phyloP scores from a whole-genome alignment of 2,888 invertebrate species.

The Cephus nigrinus region DNA sequence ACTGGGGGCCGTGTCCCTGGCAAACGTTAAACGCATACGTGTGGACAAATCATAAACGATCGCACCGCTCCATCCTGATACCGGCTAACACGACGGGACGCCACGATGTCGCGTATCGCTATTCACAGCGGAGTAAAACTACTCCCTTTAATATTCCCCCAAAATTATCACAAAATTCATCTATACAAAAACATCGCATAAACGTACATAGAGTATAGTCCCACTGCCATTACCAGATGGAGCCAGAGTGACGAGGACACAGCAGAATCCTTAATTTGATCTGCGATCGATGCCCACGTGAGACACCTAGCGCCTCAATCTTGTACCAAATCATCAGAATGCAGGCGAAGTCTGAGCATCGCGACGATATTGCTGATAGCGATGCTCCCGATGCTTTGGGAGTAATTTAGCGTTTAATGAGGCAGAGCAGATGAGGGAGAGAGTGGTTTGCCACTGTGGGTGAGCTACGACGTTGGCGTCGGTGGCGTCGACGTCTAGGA shows the following conservation, averaged over 20 bases:
- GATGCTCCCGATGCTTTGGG: neutral
- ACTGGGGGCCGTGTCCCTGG: slow-evolving; percentile 11
- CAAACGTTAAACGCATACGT: slow-evolving; percentile 30
- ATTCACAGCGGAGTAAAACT: slow-evolving; percentile 32
- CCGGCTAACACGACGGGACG: slow-evolving; percentile 21
- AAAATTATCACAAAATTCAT: slow-evolving; percentile 36
- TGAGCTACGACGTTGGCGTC: neutral
- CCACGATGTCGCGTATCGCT: slow-evolving; percentile 3
- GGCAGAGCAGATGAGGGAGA: neutral
- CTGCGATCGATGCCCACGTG: neutral
- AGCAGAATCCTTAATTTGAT: neutral
- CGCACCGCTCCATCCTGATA: slow-evolving; percentile 11
- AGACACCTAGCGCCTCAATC: neutral
- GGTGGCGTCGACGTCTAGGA: neutral
- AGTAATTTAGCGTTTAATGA: neutral
- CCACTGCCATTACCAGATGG: neutral
- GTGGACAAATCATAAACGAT: slow-evolving; percentile 21
- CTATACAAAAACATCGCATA: neutral
- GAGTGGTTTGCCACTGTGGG: neutral
- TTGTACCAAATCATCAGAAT: neutral
- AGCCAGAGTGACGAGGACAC: neutral
- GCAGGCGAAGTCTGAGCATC: neutral
- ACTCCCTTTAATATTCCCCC: slow-evolving; percentile 39
- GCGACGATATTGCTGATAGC: neutral
- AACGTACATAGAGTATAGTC: no score